These are phyloP conservation scores for Luidia sarsii DNA, from an alignment of 53 echinoderm and acorn worm genomes.

Conservation along the genomic window DNA sequence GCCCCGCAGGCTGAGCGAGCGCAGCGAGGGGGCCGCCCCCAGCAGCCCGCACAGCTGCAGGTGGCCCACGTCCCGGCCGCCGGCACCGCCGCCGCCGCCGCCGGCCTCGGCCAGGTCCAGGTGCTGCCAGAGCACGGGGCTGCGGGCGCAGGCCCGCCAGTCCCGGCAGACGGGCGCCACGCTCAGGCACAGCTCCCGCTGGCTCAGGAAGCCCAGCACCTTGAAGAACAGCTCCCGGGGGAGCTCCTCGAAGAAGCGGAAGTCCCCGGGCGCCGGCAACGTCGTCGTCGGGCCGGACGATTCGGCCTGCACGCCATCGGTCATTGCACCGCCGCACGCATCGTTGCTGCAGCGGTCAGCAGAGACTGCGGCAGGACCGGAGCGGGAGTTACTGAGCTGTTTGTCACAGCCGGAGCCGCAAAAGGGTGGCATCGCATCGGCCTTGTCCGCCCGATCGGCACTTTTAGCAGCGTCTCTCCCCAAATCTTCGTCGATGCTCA, in stretches of 20 bases:
- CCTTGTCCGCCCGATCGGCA: too few relatives aligned
- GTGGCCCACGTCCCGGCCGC: slow-evolving; percentile 33
- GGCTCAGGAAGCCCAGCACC: slow-evolving; percentile 56
- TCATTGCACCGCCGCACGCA: not conserved
- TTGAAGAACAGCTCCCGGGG: slow-evolving; percentile 67
- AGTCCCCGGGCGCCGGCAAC: not conserved
- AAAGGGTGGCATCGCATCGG: too few relatives aligned
- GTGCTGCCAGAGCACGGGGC: slow-evolving; percentile 66
- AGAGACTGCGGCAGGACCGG: not conserved
- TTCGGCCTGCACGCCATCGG: not conserved
- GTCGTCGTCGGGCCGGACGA: not conserved
- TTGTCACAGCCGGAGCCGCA: too few relatives aligned
- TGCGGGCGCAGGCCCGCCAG: slow-evolving; percentile 57
- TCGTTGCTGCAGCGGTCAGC: not conserved
- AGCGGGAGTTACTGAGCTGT: too few relatives aligned
- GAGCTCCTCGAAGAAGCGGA: slow-evolving; percentile 44
- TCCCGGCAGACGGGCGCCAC: slow-evolving; percentile 52
- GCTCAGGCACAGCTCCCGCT: slow-evolving; percentile 47
- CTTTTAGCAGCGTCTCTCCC: too few relatives aligned
- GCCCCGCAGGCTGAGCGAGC: slow-evolving; percentile 56
- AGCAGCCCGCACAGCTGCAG: slow-evolving; percentile 28
- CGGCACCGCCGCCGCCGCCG: too few relatives aligned
- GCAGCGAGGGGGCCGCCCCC: slow-evolving; percentile 40
- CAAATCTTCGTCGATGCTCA: too few relatives aligned
- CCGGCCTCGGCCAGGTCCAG: slow-evolving; percentile 47